A percentile compares a stretch with the other conserved stretches of the same genome.
These are phyloP conservation scores for Allygus modestus DNA, from an alignment of 2,888 invertebrate genomes.

Conservation along the genomic window DNA sequence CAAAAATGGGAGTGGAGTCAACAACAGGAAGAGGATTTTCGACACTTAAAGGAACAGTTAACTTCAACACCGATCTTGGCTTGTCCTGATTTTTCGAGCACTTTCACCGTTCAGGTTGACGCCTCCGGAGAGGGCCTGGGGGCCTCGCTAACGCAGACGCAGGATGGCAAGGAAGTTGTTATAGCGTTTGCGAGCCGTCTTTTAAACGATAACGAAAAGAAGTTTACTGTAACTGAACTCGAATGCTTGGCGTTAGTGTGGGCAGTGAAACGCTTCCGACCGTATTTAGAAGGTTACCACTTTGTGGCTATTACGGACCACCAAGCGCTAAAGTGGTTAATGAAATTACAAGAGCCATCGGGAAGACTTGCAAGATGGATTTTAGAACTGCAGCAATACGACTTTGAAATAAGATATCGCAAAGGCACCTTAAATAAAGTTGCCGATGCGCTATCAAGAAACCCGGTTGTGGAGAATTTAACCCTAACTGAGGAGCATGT, in stretches of 20 bases:
- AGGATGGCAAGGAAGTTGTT: constrained; percentile 66
- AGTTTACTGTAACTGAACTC: constrained; percentile 68
- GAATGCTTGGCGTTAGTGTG: no score
- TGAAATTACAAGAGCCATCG: no score
- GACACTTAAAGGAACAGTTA: neutral
- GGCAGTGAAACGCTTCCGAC: no score
- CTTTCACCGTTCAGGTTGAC: constrained; percentile 65
- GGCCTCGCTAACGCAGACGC: constrained; percentile 67
- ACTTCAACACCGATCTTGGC: constrained; percentile 63
- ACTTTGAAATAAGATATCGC: no score
- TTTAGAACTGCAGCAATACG: no score
- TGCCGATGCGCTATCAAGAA: no score
- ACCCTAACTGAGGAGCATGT: neutral
- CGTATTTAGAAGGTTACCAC: no score
- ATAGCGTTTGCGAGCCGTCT: constrained; percentile 69
- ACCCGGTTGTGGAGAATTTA: neutral
- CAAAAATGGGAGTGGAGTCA: no score
- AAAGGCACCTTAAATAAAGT: no score
- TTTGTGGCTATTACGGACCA: no score
- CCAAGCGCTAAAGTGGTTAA: no score
- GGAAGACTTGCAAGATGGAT: constrained; percentile 68
- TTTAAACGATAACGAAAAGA: constrained; percentile 65
- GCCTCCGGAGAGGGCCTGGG: constrained; percentile 63
- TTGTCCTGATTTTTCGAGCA: constrained; percentile 65
- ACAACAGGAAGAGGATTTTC: constrained; percentile 20